Conservation (phyloP, 2,888 invertebrate genomes). For the Chesias legatella region DNA sequence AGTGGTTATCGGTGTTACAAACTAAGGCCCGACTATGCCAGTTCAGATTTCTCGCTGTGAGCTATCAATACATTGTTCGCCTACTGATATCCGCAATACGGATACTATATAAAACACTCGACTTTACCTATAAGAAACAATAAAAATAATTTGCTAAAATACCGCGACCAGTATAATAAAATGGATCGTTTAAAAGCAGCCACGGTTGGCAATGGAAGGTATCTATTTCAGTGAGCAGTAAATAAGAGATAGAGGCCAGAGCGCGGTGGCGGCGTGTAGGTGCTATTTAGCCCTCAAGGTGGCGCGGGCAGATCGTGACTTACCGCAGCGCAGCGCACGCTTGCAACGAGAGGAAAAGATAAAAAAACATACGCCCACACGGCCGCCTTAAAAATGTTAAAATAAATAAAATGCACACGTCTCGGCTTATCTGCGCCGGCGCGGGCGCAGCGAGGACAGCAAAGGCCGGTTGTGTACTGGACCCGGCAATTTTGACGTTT, state of each 20-base stretch:
- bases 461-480: conserved; percentile 51
- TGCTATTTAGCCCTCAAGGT: conserved; percentile 78
- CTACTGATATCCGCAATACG: too few species aligned
- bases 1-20: too few species aligned
- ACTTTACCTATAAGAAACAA: too few species aligned
- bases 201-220: conserved; percentile 8
- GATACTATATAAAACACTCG: too few species aligned
- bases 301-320: conserved; percentile 72
- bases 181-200: too few species aligned
- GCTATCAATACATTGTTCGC: too few species aligned
- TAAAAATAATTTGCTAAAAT: too few species aligned
- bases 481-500: conserved; percentile 27
- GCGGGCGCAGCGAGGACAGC: conserved; percentile 49
- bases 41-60: too few species aligned
- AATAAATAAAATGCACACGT: conserved; percentile 80
- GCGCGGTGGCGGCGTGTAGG: conserved; percentile 50
- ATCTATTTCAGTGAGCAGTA: conserved; percentile 42
- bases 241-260: conserved; percentile 42
- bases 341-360: conserved; percentile 50
- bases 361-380: conserved; percentile 46
- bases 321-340: conserved; percentile 65
- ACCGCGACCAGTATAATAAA: too few species aligned
- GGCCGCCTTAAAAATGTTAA: conserved; percentile 74
- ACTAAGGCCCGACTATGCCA: too few species aligned
- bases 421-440: conserved; percentile 66